These are phyloP conservation scores for Haemorhous mexicanus DNA, from an alignment of 2,113 vertebrate genomes.

Conservation along the genomic window DNA sequence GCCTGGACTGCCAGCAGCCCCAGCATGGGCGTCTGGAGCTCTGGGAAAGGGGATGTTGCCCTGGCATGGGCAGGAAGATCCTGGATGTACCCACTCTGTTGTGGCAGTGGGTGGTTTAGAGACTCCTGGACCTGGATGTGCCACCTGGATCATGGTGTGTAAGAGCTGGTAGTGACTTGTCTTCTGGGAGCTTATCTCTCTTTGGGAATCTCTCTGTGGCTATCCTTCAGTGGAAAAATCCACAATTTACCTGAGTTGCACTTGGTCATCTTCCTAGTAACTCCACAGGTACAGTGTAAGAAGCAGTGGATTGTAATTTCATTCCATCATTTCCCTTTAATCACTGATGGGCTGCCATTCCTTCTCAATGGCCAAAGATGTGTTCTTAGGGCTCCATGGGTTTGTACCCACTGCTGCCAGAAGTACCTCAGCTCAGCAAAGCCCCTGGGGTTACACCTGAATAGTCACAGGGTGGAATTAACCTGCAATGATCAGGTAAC, in stretches of 20 bases:
- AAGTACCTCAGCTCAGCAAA: neutral
- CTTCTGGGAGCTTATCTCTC: neutral
- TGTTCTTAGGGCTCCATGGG: neutral
- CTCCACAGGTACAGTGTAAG: neutral
- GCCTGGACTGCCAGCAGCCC: neutral
- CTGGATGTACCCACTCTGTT: neutral
- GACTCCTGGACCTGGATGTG: neutral
- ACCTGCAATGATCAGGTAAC: neutral
- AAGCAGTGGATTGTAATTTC: neutral
- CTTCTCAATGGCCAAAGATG: neutral
- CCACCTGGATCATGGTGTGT: neutral
- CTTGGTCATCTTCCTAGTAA: rapidly evolving
- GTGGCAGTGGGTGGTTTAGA: neutral
- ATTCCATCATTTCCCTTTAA: neutral
- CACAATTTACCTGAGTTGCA: neutral
- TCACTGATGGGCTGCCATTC: neutral
- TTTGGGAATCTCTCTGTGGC: neutral
- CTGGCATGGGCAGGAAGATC: neutral
- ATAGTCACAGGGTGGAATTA: rapidly evolving
- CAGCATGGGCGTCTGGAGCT: neutral
- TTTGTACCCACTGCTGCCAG: neutral
- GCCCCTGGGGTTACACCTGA: neutral
- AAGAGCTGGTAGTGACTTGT: neutral
- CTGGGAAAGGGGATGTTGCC: neutral
- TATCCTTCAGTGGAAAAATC: neutral